These are phyloP conservation scores for Poliocrania exsul DNA, from an alignment of 2,797 vertebrate species.

Conservation along the genomic window DNA sequence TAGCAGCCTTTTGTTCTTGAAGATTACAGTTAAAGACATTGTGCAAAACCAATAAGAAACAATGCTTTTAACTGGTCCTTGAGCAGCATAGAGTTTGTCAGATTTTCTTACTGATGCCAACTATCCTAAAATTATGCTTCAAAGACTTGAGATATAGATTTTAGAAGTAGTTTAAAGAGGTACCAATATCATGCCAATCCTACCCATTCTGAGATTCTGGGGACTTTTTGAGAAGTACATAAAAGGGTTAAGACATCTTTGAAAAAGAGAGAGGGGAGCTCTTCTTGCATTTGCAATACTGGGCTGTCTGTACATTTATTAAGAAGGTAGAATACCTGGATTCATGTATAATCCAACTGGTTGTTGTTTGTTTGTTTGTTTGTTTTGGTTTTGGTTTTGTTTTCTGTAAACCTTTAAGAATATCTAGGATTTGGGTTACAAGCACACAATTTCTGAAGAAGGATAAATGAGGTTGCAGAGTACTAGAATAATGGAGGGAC, in stretches of 20 bases:
- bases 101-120: not conserved
- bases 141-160: not conserved
- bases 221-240: not conserved
- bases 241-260: not conserved
- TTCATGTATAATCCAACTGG: not conserved
- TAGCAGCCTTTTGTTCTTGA: not conserved
- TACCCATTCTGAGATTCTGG: not conserved
- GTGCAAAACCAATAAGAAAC: not conserved
- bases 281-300: not conserved
- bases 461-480: not conserved
- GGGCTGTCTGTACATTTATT: not conserved
- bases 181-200: not conserved
- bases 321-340: not conserved
- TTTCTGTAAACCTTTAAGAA: not conserved
- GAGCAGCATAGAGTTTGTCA: not conserved
- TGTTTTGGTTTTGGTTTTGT: not conserved
- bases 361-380: too few species aligned
- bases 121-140: not conserved
- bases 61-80: not conserved
- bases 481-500: not conserved
- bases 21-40: not conserved
- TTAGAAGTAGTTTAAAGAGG: not conserved
- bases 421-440: not conserved
- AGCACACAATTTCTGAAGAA: not conserved
- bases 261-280: not conserved